Percentiles rank a stretch among this genome's conserved stretches.
phyloP scores from a whole-genome alignment of 2,888 invertebrate species.

The Mamestra brassicae region DNA sequence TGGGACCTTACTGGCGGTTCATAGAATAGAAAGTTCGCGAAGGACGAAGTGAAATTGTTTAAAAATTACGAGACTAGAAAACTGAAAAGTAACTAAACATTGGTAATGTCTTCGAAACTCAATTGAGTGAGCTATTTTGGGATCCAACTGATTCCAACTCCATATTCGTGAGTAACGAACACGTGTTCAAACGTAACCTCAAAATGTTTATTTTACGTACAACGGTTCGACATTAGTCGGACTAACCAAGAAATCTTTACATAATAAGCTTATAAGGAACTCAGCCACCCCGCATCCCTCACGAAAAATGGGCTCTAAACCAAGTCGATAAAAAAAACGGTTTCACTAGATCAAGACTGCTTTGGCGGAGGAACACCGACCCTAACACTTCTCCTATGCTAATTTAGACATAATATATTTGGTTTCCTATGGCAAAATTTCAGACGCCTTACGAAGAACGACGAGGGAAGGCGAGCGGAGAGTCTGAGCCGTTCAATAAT shows the following conservation, averaged over 20 bases:
- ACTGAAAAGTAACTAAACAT: background rate
- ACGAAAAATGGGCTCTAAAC: too few species aligned
- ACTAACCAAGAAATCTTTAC: too few species aligned
- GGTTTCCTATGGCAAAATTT: background rate
- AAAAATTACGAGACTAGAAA: background rate
- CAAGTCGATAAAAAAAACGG: too few species aligned
- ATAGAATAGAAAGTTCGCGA: conserved; percentile 8
- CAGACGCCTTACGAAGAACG: background rate
- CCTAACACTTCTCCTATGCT: too few species aligned
- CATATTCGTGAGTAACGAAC: background rate
- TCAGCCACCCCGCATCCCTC: too few species aligned
- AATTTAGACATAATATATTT: too few species aligned
- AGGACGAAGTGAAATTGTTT: background rate
- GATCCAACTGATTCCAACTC: background rate
- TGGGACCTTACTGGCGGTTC: conserved; percentile 11
- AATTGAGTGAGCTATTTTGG: conserved; percentile 1
- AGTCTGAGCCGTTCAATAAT: too few species aligned
- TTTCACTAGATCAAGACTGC: background rate
- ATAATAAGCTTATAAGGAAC: too few species aligned
- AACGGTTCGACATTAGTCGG: too few species aligned
- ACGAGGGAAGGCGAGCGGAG: too few species aligned
- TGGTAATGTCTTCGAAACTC: background rate
- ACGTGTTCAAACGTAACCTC: conserved; percentile 53
- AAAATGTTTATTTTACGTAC: conserved; percentile 4
- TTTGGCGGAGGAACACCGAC: background rate